Evolutionary conservation across 2,888 invertebrate species (phyloP).

Genomic region (Xestia xanthographa): DNA sequence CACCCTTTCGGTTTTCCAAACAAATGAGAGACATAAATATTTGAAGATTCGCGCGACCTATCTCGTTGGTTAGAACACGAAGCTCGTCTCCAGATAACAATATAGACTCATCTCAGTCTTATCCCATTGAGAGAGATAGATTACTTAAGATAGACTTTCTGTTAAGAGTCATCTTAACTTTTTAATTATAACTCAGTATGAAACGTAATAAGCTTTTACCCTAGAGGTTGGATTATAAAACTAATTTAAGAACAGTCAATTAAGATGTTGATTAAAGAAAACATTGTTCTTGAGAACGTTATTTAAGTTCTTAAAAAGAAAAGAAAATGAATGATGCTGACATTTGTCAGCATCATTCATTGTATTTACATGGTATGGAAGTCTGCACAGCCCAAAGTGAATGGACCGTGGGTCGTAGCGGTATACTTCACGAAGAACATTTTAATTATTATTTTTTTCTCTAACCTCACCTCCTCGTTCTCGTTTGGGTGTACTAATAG

Average conservation of each 20-base stretch:
- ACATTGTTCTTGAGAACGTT: not conserved
- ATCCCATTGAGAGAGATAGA: slow-evolving; percentile 9
- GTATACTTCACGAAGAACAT: not conserved
- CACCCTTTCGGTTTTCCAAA: too few species aligned
- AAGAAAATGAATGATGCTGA: not conserved
- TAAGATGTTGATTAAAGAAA: not conserved
- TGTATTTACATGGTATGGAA: not conserved
- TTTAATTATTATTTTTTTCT: not conserved
- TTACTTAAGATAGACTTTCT: not conserved
- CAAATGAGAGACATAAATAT: too few species aligned
- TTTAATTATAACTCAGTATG: slow-evolving; percentile 8
- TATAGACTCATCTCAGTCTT: not conserved
- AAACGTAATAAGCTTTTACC: not conserved
- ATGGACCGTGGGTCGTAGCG: not conserved
- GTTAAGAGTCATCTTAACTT: not conserved
- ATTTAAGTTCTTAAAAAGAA: not conserved
- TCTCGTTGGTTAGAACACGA: not conserved
- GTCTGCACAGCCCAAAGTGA: too few species aligned
- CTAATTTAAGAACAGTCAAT: not conserved
- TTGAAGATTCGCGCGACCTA: not conserved
- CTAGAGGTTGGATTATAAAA: not conserved
- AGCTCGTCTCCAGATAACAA: not conserved
- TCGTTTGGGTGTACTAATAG: too few species aligned
- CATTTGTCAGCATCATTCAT: too few species aligned
- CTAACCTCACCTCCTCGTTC: too few species aligned